These are phyloP conservation scores for Drosophila ohnishii DNA, from an alignment of 1,140 invertebrate genomes.

Conservation along the genomic window DNA sequence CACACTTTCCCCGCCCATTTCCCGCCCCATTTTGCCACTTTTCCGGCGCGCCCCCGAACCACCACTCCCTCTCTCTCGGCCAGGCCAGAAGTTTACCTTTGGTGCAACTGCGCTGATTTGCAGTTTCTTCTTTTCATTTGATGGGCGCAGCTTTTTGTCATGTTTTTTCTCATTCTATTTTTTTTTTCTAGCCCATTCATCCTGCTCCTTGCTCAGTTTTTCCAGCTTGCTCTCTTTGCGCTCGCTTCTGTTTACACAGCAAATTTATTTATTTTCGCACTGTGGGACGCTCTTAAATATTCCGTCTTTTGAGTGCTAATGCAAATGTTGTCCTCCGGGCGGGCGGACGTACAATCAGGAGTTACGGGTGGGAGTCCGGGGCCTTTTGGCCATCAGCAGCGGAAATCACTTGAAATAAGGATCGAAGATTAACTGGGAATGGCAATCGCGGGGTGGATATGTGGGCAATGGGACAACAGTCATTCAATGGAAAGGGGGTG, in stretches of 20 bases:
- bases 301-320: constrained; percentile 72
- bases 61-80: constrained; percentile 10
- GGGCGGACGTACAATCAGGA: constrained; percentile 43
- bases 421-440: constrained; percentile 19
- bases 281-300: constrained; percentile 77
- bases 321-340: constrained; percentile 66
- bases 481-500: constrained; percentile 11
- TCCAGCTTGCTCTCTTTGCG: constrained; percentile 38
- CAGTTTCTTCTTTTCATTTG: constrained; percentile 73
- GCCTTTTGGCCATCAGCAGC: constrained; percentile 3
- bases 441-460: not conserved
- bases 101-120: constrained; percentile 73
- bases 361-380: not conserved
- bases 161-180: constrained; percentile 9
- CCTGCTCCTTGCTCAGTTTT: constrained; percentile 34
- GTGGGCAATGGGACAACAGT: not conserved
- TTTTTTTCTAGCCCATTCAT: constrained; percentile 37
- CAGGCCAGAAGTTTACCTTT: constrained; percentile 68
- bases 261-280: constrained; percentile 80
- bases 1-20: constrained; percentile 13
- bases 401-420: constrained; percentile 33
- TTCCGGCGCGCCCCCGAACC: not conserved
- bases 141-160: constrained; percentile 52
- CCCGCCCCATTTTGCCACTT: not conserved
- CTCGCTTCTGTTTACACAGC: constrained; percentile 72